These are phyloP conservation scores for Petrophora chlorosata DNA, from an alignment of 2,888 invertebrate genomes.

Conservation along the genomic window DNA sequence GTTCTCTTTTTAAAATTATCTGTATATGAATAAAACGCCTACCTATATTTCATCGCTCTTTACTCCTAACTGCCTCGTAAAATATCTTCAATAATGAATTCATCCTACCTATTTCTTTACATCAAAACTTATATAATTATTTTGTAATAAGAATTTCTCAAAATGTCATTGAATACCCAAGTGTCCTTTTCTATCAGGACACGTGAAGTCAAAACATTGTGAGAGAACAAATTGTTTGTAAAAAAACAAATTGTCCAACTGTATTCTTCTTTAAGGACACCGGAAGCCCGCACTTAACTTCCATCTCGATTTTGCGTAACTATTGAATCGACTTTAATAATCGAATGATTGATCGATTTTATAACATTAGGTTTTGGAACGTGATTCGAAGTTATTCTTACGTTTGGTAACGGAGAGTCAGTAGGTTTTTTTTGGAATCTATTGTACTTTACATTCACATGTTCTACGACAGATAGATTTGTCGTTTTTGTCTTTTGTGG, in stretches of 20 bases:
- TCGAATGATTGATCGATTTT: slow-evolving; percentile 37
- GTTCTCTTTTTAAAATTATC: too few species aligned
- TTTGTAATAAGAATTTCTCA: slow-evolving; percentile 48
- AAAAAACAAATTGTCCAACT: slow-evolving; percentile 65
- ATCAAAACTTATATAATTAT: slow-evolving; percentile 28
- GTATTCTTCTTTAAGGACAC: too few species aligned
- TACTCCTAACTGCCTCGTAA: too few species aligned
- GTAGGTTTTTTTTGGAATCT: too few species aligned
- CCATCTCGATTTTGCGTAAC: slow-evolving; percentile 34
- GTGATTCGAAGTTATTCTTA: slow-evolving; percentile 12
- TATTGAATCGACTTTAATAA: slow-evolving; percentile 28
- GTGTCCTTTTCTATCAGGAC: slow-evolving; percentile 52
- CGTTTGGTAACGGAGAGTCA: background rate
- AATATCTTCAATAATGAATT: background rate
- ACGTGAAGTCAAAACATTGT: slow-evolving; percentile 71
- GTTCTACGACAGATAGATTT: too few species aligned
- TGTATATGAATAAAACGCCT: too few species aligned
- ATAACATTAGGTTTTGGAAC: slow-evolving; percentile 40
- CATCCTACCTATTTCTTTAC: too few species aligned
- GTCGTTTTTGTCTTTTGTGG: too few species aligned
- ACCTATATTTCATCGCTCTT: too few species aligned
- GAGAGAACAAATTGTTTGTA: slow-evolving; percentile 62
- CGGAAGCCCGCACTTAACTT: slow-evolving; percentile 66
- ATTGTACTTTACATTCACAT: too few species aligned
- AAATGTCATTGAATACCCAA: slow-evolving; percentile 63